phyloP scores from a whole-genome alignment of 2,113 vertebrate species.

The Sakesphorus luctuosus region DNA sequence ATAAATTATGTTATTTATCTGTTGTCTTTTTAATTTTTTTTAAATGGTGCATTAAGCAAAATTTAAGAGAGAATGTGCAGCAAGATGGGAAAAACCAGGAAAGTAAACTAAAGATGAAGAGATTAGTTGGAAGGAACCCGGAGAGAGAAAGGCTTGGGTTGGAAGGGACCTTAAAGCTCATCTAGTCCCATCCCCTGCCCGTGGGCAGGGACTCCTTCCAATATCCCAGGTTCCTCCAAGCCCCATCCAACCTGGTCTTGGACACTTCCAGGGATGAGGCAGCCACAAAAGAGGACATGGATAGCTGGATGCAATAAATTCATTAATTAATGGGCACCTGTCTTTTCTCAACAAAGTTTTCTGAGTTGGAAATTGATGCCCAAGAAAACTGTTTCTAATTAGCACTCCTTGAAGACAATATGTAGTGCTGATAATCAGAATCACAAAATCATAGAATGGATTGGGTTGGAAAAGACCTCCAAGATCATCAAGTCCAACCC shows the following conservation, averaged over 20 bases:
- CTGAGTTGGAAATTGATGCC: neutral
- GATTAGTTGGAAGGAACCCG: neutral
- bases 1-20: neutral
- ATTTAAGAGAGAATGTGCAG: neutral
- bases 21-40: neutral
- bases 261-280: neutral
- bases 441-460: too few species aligned
- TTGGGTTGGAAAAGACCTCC: too few species aligned
- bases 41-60: neutral
- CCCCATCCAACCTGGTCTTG: neutral
- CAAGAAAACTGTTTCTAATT: neutral
- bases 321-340: neutral
- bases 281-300: rapidly evolving
- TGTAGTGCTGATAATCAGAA: neutral
- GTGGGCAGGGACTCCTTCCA: neutral
- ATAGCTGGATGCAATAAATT: neutral
- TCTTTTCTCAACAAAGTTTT: neutral
- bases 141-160: neutral
- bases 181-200: neutral
- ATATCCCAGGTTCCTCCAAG: neutral
- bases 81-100: neutral
- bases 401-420: neutral
- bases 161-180: neutral
- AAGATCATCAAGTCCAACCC: too few species aligned
- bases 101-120: neutral